These are phyloP conservation scores for Ambastaia sidthimunki DNA, from an alignment of 2,797 vertebrate species.

Conservation along the genomic window DNA sequence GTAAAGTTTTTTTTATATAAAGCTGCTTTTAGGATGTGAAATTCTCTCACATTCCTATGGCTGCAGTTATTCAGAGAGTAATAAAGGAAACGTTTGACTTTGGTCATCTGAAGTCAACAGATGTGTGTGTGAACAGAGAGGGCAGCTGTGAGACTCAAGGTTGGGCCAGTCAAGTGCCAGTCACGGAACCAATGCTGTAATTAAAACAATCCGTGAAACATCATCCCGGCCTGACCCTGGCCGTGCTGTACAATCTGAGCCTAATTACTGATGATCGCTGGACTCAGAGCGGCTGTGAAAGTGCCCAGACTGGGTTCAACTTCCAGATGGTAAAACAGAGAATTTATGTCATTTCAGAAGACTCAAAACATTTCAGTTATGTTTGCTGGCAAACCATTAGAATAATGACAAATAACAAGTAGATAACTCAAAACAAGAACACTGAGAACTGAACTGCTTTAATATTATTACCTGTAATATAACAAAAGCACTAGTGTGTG, in stretches of 20 bases:
- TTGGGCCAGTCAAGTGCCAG: constrained; percentile 54
- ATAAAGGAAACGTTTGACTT: constrained; percentile 30
- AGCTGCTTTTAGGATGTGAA: neutral
- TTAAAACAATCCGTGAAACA: constrained; percentile 60
- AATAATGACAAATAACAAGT: neutral
- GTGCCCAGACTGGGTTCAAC: constrained; percentile 46
- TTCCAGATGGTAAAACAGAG: constrained; percentile 54
- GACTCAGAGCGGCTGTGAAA: constrained; percentile 52
- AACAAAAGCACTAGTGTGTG: neutral
- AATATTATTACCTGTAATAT: neutral
- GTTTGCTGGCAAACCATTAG: constrained; percentile 2
- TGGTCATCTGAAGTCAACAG: constrained; percentile 5
- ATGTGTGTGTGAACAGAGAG: constrained; percentile 38
- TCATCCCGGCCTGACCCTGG: constrained; percentile 60
- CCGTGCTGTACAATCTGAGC: constrained; percentile 54
- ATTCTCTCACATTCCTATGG: neutral
- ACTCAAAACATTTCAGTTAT: constrained; percentile 32
- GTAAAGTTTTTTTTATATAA: neutral
- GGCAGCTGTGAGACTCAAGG: constrained; percentile 58
- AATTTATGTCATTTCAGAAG: constrained; percentile 45
- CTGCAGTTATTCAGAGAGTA: neutral
- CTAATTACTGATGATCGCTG: constrained; percentile 59
- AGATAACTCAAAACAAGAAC: neutral
- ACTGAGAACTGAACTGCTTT: neutral
- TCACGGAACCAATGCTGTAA: constrained; percentile 58